Percentiles rank a stretch among this genome's conserved stretches.
These are phyloP conservation scores for Scolopax rusticola DNA, from an alignment of 2,797 vertebrate species.

Conservation along the genomic window DNA sequence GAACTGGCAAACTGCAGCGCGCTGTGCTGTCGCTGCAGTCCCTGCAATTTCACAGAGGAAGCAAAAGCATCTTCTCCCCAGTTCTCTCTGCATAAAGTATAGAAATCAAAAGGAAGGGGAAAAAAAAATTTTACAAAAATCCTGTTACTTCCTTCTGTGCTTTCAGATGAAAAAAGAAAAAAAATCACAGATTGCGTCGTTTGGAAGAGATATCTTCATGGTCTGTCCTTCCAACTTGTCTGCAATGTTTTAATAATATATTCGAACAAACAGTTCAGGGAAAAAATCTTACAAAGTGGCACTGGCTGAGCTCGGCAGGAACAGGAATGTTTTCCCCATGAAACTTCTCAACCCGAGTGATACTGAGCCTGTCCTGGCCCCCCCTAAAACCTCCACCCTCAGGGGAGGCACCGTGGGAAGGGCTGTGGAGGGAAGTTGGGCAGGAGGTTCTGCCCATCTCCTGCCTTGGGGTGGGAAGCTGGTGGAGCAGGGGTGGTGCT, in stretches of 20 bases:
- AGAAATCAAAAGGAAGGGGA: background rate
- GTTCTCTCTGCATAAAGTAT: background rate
- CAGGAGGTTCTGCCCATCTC: background rate
- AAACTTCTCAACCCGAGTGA: background rate
- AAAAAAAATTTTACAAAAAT: background rate
- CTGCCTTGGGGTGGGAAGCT: background rate
- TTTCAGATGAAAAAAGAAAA: background rate
- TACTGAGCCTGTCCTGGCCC: background rate
- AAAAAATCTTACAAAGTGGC: background rate
- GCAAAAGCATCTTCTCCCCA: background rate
- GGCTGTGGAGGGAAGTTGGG: background rate
- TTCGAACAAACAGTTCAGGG: background rate
- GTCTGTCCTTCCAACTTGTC: background rate
- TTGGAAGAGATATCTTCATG: background rate
- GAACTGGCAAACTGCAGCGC: background rate
- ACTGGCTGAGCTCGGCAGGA: background rate
- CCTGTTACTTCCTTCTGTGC: background rate
- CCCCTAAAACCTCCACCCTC: rapidly evolving
- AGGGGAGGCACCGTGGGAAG: no score
- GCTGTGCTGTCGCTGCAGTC: background rate
- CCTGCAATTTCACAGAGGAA: background rate
- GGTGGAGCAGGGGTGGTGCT: background rate
- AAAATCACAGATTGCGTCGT: background rate
- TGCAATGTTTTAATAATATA: background rate
- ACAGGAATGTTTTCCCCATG: background rate